A percentile compares a stretch with the other conserved stretches of the same genome.
Conservation (phyloP, 2,888 invertebrate genomes). For the Volucella zonaria region DNA sequence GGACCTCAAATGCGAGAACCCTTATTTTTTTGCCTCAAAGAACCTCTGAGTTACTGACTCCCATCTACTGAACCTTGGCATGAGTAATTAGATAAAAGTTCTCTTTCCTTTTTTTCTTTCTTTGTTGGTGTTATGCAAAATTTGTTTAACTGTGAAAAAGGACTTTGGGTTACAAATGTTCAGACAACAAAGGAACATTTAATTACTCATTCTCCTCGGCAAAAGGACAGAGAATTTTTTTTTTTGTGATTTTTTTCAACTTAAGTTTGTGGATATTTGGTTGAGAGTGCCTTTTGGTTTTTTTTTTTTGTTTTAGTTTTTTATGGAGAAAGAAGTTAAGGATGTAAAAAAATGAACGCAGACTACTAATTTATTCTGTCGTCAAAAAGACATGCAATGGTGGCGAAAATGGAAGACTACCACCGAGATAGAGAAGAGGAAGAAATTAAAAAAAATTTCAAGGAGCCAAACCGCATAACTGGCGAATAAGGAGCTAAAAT, state of each 20-base stretch:
- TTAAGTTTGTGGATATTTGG: constrained; percentile 4
- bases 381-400: constrained; percentile 24
- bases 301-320: constrained; percentile 13
- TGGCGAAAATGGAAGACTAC: neutral
- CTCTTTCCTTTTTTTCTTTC: constrained; percentile 17
- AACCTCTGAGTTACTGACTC: neutral
- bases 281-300: neutral
- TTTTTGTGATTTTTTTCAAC: constrained; percentile 4
- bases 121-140: constrained; percentile 56
- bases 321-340: neutral
- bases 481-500: constrained; percentile 2
- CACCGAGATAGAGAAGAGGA: neutral
- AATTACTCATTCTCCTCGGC: constrained; percentile 32
- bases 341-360: constrained; percentile 30
- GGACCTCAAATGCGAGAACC: constrained; percentile 5
- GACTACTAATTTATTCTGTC: constrained; percentile 45
- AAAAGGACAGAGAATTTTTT: neutral
- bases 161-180: constrained; percentile 35
- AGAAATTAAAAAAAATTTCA: constrained; percentile 15
- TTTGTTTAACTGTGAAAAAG: constrained; percentile 42
- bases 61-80: constrained; percentile 4
- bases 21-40: constrained; percentile 24
- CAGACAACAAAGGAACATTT: constrained; percentile 56
- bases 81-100: constrained; percentile 55
- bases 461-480: constrained; percentile 29